Conservation (phyloP, 1,140 invertebrate genomes). For the Bombus haemorrhoidalis region DNA sequence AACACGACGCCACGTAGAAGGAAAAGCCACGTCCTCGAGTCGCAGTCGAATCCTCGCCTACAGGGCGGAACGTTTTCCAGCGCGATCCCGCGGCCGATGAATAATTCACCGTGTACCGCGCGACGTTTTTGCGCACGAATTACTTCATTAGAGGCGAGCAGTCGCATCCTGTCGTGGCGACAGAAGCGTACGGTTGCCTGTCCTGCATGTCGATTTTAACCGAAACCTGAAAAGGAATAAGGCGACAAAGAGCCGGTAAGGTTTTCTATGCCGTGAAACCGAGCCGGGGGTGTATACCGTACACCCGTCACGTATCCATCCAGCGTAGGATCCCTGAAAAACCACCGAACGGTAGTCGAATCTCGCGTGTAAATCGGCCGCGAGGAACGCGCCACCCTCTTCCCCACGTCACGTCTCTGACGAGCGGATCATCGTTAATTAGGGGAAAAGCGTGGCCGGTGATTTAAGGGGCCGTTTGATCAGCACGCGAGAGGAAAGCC, state of each 20-base stretch:
- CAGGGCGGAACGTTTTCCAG: conserved; percentile 50
- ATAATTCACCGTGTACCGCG: conserved; percentile 69
- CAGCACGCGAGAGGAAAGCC: conserved; percentile 10
- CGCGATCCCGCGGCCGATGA: conserved; percentile 59
- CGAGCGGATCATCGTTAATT: conserved; percentile 42
- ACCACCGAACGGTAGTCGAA: conserved; percentile 48
- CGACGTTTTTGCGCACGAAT: conserved; percentile 76
- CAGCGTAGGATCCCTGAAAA: conserved; percentile 44
- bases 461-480: conserved; percentile 12
- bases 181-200: conserved; percentile 43
- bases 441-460: conserved; percentile 7
- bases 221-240: conserved; percentile 65
- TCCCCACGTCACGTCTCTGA: not conserved
- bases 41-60: not conserved
- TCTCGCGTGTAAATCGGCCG: conserved; percentile 45
- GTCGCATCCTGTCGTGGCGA: conserved; percentile 48
- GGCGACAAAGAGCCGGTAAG: conserved; percentile 56
- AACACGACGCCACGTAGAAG: not conserved
- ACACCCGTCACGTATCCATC: conserved; percentile 51
- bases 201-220: conserved; percentile 72
- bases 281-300: conserved; percentile 34
- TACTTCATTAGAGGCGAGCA: conserved; percentile 71
- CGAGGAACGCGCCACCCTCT: not conserved
- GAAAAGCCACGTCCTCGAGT: conserved; percentile 24
- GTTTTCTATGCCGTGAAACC: conserved; percentile 49